Evolutionary conservation across 2,888 invertebrate species (phyloP), one percentile per base, ranked within the genome.

Genomic region (Nasonia oneida): DNA sequence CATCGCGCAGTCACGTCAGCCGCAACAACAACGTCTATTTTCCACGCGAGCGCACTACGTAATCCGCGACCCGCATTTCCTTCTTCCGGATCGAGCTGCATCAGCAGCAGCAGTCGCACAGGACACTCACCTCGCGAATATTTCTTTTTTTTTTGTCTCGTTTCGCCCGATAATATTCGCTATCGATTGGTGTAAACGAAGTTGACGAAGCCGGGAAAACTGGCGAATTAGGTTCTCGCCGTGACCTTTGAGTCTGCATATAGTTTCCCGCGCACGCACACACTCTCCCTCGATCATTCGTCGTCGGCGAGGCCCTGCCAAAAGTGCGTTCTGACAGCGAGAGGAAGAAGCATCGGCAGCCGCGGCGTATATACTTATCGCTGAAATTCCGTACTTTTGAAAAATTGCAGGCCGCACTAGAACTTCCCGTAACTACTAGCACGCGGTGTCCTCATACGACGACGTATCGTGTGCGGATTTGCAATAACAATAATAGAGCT

Each of bases 41-140:
- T 76, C 76, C 57, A 37, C 53, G 53, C 76, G 53, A 76, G 23
- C 53, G 76, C 29, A 15, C 76, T 23, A 33, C 15, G 70, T 70
- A 70, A 70, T 70, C 37, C 39, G 50, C 64, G 61, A 61, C 4
- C 76, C 37, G 53, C 76, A 57, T 53, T 75, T 75, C 53, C 37
- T 73, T 14, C 73, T 73, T 73, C 67, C 23, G 12, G 23, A 67
- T 42, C 10, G 23, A 29, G 29, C 67, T 67, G 33, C 3, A 33
- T 67, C 67, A 67, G 67, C 33, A 37, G 37, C 4, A 4, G 0
- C 4, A 33, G 12, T 1, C 64, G 33, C 29, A 0, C 67, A 33
- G 33, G 67, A 67, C 67, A 67, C 67, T 73, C 42, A 73, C 73
- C 73, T 73, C 73, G 73, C 47, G 73, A 15, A 15, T 37, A 70